A percentile compares a stretch with the other conserved stretches of the same genome.
These are phyloP conservation scores for Anguilla rostrata DNA, from an alignment of 2,113 vertebrate species.

Conservation along the genomic window DNA sequence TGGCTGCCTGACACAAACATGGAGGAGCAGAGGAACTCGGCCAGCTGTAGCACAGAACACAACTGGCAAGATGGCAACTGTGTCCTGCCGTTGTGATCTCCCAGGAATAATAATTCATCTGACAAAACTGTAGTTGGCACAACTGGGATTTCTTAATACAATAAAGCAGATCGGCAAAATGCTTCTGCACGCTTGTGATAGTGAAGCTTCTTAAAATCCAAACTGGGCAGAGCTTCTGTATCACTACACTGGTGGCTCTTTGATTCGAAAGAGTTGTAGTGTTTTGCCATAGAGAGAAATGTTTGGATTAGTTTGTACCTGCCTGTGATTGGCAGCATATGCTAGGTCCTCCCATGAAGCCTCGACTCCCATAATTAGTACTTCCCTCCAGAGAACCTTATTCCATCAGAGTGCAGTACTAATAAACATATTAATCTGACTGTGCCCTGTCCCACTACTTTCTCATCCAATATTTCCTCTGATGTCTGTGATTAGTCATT, in stretches of 20 bases:
- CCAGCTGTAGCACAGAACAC: neutral
- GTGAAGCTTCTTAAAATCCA: neutral
- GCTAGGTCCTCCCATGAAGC: neutral
- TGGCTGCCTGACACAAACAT: neutral
- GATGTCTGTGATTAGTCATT: slow-evolving; percentile 8
- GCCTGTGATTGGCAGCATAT: neutral
- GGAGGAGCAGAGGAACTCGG: neutral
- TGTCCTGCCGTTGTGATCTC: neutral
- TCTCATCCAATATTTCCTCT: neutral
- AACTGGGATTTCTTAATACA: no score
- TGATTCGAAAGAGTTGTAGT: neutral
- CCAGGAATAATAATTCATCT: neutral
- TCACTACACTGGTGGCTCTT: neutral
- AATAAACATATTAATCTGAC: neutral
- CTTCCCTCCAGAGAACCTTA: no score
- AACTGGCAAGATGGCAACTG: neutral
- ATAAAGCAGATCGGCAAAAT: neutral
- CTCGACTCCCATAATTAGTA: neutral
- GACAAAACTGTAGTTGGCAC: neutral
- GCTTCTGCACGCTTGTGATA: neutral
- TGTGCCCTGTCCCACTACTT: neutral
- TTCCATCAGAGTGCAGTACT: neutral
- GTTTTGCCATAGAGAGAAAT: neutral
- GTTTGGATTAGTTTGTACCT: neutral
- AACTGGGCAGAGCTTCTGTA: neutral